Percentiles rank a stretch among this genome's conserved stretches.
Conservation (phyloP, 2,797 vertebrate genomes). For the Podarcis lilfordi region DNA sequence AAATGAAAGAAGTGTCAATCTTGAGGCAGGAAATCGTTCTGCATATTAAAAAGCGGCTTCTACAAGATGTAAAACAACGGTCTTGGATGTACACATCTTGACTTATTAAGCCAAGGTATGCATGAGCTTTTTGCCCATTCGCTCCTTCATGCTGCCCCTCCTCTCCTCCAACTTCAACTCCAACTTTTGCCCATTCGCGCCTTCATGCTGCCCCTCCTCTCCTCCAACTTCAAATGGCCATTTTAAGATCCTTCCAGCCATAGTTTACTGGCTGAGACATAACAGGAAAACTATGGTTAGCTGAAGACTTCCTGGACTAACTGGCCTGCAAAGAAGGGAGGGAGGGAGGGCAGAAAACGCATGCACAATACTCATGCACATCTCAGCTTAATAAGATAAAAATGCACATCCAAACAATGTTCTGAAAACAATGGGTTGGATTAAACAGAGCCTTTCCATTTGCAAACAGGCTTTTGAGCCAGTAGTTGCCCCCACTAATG, state of each 20-base stretch:
- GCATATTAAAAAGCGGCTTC: neutral
- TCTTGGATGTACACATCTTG: neutral
- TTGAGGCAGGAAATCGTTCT: neutral
- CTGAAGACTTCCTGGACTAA: neutral
- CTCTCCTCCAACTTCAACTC: no score
- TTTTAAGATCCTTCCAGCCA: neutral
- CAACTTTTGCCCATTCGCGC: no score
- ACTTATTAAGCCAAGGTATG: neutral
- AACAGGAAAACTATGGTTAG: neutral
- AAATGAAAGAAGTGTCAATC: neutral
- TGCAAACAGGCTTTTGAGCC: neutral
- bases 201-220: no score
- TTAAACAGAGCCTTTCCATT: neutral
- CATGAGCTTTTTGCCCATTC: neutral
- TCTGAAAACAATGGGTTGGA: neutral
- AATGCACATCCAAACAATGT: neutral
- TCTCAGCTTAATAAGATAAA: neutral
- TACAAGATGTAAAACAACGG: neutral
- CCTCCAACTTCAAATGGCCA: neutral
- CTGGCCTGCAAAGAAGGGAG: neutral
- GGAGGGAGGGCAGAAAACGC: neutral
- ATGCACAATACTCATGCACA: neutral
- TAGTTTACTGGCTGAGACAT: neutral
- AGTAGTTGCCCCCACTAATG: neutral
- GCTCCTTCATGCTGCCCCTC: neutral